Evolutionary conservation across 2,797 vertebrate genomes (phyloP), one percentile per base, ranked within the genome.

Genomic region (Jordanella pulchra): DNA sequence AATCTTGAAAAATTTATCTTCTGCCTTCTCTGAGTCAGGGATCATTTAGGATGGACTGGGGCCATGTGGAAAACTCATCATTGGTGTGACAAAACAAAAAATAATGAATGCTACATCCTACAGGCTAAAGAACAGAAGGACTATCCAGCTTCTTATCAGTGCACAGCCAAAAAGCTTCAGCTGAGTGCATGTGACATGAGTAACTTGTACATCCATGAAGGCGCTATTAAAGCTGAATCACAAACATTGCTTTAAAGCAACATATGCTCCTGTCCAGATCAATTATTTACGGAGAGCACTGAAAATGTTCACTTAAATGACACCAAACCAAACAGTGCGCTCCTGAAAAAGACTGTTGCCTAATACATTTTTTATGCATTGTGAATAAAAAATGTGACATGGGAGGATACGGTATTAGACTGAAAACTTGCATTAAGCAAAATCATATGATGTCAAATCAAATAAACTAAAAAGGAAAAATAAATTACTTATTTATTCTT

Each of bases 71-170:
- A 55, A 69, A 69, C n/a, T 44, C n/a, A 42, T 69, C 39, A 21
- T 51, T 44, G 53, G 42, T 45, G 39, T 69, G 67, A 45, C 15
- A 27, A 54, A 69, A 55, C 25, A 69, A 56, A 66, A 50, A 50
- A 30, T 14, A 50, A 23, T 32, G 45, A 66, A 66, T 27, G 51
- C 51, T 55, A 9, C 13, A 42, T 54, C 53, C 67, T 42, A 17
- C 35, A 14, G 53, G 51, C 67, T 5, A 69, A 69, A 66, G 7
- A 66, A 56, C n/a, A 69, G 53, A 69, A 27, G n/a, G 32, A 28
- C 25, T 25, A 42, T 69, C 18, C 39, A 12, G 12, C 51, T 12
- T 69, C 32, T 44, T 56, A 69, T 69, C 67, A 56, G 42, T 45
- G 39, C 44, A 65, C 17, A 12, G 39, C 25, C 25, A 42, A 45